Base-by-base conservation (phyloP, 2,113 vertebrate genomes). In the Sardina pilchardus region DNA sequence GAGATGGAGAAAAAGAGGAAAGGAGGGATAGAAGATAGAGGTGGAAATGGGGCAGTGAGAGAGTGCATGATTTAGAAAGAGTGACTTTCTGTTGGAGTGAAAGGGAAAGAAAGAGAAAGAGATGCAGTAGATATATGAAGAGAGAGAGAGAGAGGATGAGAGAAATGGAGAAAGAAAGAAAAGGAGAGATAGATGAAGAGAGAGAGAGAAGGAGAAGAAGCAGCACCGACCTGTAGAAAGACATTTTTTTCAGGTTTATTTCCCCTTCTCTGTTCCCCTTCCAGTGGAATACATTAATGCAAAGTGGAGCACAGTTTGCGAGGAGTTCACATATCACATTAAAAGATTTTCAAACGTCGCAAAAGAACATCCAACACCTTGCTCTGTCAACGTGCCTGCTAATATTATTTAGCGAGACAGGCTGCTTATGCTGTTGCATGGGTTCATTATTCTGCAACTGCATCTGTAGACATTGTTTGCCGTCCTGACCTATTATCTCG, bases 41-140 rank as follows among this genome's bases (percentile, higher is more conserved):
- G 30, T 9, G 12, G 26, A 71, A 34, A 71, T 9, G 9, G 26
- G 63, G 26, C 1, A 63, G 59, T 48, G 47, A 67, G 8, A 17
- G 39, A 85, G 53, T 9, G 26, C 53, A 71, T 2, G 44, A 34
- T 10, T 2, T 10, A 24, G 48, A 36, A 30, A 63, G 81, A 63
- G 9, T 82, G 78, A 59, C 10, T 82, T 84, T 24, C 78, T 85
- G 53, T 56, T 56, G 53, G 63, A 71, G 63, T 30, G n/a, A n/a
- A 14, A 71, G 26, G 26, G n/a, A 10, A n/a, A 71, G 63, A 34
- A n/a, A 34, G 26, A 26, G 59, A 26, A 21, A 26, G 59, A 63
- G 53, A 12, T 56, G 2, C 8, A 7, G 14, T n/a, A n/a, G n/a
- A n/a, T n/a, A n/a, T n/a, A n/a, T n/a, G 19, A 24, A 67, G n/a